A percentile compares a stretch with the other conserved stretches of the same genome.
Conservation (phyloP, 2,797 vertebrate genomes). For the Chaetodon trifasciatus region DNA sequence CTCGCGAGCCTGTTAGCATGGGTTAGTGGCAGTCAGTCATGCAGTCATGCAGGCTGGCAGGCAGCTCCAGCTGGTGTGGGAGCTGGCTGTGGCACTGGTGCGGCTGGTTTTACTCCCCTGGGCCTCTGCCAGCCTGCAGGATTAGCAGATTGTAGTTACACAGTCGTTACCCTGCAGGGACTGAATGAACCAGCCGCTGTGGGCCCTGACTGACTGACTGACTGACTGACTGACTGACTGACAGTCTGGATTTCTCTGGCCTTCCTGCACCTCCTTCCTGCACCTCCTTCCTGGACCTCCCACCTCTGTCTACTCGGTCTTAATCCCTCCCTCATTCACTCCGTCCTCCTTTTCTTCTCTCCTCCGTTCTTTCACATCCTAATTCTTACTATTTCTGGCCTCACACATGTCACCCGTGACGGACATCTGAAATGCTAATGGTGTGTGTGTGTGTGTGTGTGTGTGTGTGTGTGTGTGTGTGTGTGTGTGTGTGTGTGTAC, state of each 20-base stretch:
- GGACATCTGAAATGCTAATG: conserved; percentile 27
- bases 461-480: background rate
- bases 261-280: conserved; percentile 1
- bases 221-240: background rate
- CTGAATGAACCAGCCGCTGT: conserved; percentile 30
- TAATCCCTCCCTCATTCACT: background rate
- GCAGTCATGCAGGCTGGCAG: conserved; percentile 45
- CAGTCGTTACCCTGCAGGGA: conserved; percentile 53
- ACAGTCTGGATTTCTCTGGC: background rate
- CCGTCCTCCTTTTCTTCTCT: background rate
- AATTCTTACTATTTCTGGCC: background rate
- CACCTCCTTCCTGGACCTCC: conserved; percentile 8
- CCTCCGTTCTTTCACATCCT: conserved; percentile 1
- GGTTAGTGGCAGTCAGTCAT: conserved; percentile 42
- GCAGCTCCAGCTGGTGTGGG: conserved; percentile 49
- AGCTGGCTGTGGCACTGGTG: conserved; percentile 55
- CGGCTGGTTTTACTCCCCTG: conserved; percentile 51
- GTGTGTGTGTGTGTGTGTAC: background rate
- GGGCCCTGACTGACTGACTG: conserved; percentile 11
- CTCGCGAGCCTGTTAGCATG: conserved; percentile 37
- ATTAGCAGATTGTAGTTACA: conserved; percentile 62
- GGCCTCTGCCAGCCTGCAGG: conserved; percentile 44
- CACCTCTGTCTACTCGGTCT: background rate
- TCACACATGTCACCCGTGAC: conserved; percentile 17
- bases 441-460: too few species aligned